Conservation (phyloP, 2,797 vertebrate species). For the Xerus rutilus region DNA sequence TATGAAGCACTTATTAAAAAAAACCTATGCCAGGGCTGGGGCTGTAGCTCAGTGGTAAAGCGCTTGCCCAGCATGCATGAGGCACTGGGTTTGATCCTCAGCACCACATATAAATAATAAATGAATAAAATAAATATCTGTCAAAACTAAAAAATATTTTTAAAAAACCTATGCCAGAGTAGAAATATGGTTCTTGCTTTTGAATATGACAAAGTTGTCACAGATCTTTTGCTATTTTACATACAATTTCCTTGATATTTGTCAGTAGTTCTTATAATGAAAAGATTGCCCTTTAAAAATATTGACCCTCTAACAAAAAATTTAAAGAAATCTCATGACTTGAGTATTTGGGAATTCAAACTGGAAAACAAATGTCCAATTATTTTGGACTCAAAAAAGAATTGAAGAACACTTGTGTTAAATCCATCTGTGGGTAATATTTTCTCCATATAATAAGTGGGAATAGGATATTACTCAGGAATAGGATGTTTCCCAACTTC, state of each 20-base stretch:
- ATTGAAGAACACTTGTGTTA: background rate
- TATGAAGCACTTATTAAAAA: background rate
- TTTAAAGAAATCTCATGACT: constrained; percentile 4
- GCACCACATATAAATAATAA: too few species aligned
- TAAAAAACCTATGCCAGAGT: background rate
- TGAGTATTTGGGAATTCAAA: background rate
- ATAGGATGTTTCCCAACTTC: background rate
- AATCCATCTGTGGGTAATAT: background rate
- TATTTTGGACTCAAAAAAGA: constrained; percentile 1
- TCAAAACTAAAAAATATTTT: too few species aligned
- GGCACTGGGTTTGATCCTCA: too few species aligned
- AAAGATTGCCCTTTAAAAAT: background rate
- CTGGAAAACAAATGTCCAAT: background rate
- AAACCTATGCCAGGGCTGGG: background rate
- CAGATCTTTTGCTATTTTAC: background rate
- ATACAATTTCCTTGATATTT: background rate
- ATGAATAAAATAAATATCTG: too few species aligned
- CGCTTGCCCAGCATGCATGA: too few species aligned
- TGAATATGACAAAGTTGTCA: background rate
- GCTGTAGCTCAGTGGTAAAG: too few species aligned
- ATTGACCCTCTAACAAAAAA: background rate
- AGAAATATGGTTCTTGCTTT: background rate
- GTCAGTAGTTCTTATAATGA: background rate
- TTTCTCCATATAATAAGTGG: background rate
- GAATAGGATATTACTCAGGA: background rate